Evolutionary conservation across 2,113 vertebrate genomes (phyloP).

Genomic region (Aix galericulata): DNA sequence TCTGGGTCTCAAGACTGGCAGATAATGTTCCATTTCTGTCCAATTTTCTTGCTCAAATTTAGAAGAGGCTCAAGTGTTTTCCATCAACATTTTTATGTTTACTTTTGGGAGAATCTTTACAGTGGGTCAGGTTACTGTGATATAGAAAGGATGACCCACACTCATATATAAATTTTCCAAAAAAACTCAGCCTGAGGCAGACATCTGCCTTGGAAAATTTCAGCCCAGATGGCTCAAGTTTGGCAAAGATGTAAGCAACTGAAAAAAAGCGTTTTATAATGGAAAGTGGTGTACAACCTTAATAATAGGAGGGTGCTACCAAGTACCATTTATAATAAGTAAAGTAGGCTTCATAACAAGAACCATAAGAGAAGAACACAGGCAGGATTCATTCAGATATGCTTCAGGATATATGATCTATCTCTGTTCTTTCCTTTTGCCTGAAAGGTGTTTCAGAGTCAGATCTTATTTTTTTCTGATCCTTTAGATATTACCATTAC

Average conservation of each 20-base stretch:
- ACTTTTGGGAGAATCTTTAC: slow-evolving; percentile 14
- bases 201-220: slow-evolving; percentile 17
- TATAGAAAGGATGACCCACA: slow-evolving; percentile 29
- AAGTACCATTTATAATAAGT: background rate
- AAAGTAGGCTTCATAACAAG: background rate
- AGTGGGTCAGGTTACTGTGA: slow-evolving; percentile 14
- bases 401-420: background rate
- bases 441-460: background rate
- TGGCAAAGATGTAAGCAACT: background rate
- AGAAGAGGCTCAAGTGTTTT: slow-evolving; percentile 26
- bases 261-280: background rate
- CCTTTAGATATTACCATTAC: background rate
- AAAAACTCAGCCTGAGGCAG: background rate
- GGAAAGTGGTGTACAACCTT: slow-evolving; percentile 1
- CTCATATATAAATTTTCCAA: background rate
- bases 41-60: slow-evolving; percentile 12
- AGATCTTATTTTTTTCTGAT: background rate
- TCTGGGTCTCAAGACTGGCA: background rate
- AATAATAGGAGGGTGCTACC: background rate
- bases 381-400: background rate
- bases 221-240: slow-evolving; percentile 17
- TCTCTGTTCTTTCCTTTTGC: background rate
- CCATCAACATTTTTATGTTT: slow-evolving; percentile 27
- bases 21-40: background rate
- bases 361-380: background rate